Base-by-base conservation (phyloP, 2,888 invertebrate species). In the Chymomyza fuscimana region DNA sequence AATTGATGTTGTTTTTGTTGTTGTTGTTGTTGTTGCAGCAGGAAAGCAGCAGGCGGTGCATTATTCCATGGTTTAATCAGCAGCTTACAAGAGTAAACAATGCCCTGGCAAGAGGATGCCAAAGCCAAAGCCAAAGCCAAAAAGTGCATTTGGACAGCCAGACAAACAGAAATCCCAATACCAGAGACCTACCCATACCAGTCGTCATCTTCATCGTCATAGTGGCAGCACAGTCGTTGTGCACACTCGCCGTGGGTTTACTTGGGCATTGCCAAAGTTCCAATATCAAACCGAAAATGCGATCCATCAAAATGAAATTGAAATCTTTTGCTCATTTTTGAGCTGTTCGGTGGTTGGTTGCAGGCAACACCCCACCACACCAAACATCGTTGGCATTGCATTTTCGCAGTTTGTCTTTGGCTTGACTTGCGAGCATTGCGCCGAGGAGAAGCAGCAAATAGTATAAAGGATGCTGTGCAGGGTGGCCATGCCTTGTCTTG, bases 241-340 rank as follows among this genome's bases (percentile, higher is more conserved):
- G 40, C 12, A 46, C 32, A 40, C 15, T 62, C 62, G 6, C 22
- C 65, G 65, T 61, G 40, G 25, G 58, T 59, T 51, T 54, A 29
- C 64, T 63, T 68, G 40, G 22, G 25, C 32, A 46, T 12, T 12
- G 51, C 58, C 58, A 66, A 25, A 59, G n/a, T 59, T 59, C 19
- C 64, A 61, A 64, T 52, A 64, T 52, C 22, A 72, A 73, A 67
- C 70, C 70, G 61, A 79, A 81, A 77, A 73, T 79, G 76, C 81
- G 85, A 86, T 86, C 87, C 76, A 88, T 86, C 86, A 86, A 88
- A 85, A 87, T 88, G 85, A 87, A 86, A 87, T 88, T 85, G 88
- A 86, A 88, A 86, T 86, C 87, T 85, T 88, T 85, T 88, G 85
- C 87, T 82, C 86, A 88, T 88, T 88, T 87, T 79, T 87, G 87